Base-by-base conservation (phyloP, 2,113 vertebrate species). In the Dasyornis broadbenti region DNA sequence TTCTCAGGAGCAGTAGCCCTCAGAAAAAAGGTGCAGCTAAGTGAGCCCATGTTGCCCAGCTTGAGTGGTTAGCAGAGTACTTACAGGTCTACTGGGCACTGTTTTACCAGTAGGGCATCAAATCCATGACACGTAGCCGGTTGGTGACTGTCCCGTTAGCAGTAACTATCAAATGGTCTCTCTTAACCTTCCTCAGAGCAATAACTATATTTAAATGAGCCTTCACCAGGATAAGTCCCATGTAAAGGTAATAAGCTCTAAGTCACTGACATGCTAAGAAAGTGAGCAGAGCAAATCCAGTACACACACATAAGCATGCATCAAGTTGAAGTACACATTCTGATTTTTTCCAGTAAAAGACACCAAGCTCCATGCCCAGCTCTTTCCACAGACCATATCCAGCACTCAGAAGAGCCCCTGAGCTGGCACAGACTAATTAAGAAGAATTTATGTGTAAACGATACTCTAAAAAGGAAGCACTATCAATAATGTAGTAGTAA, bases 401-500 rank as follows among this genome's bases (percentile, higher is more conserved):
- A 70, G 60, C 54, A 45, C 50, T 83, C 82, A 81, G 53, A 91
- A 75, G 45, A 94, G 45, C 53, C 42, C 44, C 39, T 40, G 30
- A 89, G 35, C 52, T 64, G 72, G 54, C 33, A 49, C 22, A 57
- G 35, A 33, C 40, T 90, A 92, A 92, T 92, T 95, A 96, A 73
- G 52, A 93, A 93, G 57, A 95, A 86, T 47, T 88, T 92, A 83
- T 42, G 60, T 89, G 68, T 70, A 86, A 94, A 93, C 22, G 6
- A 72, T 90, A 80, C 40, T 57, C 39, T 45, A 42, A 78, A 81
- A 94, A 90, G 44, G 47, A 90, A 96, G 66, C 16, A 31, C n/a
- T 95, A 95, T 95, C 93, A 95, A 88, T 89, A 96, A 92, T 92
- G 90, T 68, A 96, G 71, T 15, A 93, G 84, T 86, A 93, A 95